Evolutionary conservation across 2,888 invertebrate species (phyloP).

Genomic region (Drosophila recens): DNA sequence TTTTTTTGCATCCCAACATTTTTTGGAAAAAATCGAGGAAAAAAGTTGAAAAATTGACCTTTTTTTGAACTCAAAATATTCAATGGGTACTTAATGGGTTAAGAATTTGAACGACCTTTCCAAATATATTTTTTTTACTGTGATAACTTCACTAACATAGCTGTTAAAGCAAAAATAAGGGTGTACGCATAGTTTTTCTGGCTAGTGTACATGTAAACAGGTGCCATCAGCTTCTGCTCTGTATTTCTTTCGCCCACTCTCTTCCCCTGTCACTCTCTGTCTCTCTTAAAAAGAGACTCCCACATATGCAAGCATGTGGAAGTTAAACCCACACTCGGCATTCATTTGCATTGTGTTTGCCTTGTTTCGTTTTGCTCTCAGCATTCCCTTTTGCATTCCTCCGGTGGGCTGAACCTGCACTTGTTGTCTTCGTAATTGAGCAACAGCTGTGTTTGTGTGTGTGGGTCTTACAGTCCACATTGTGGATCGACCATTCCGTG

Average conservation of each 20-base stretch:
- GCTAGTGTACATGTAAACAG: neutral
- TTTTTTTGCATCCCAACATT: too few relatives aligned
- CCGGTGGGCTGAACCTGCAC: neutral
- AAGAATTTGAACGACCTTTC: too few relatives aligned
- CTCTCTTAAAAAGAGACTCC: neutral
- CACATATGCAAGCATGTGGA: conserved; percentile 8
- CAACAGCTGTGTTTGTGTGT: conserved; percentile 14
- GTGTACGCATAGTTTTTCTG: too few relatives aligned
- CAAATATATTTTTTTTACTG: too few relatives aligned
- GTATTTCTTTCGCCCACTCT: neutral
- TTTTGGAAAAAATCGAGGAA: too few relatives aligned
- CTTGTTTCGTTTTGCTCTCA: neutral
- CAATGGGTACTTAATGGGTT: too few relatives aligned
- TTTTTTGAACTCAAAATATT: too few relatives aligned
- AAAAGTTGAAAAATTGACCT: too few relatives aligned
- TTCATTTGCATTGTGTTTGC: conserved; percentile 19
- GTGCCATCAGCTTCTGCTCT: neutral
- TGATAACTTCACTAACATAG: too few relatives aligned
- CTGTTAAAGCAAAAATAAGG: too few relatives aligned
- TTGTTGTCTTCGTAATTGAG: conserved; percentile 51
- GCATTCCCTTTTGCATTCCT: neutral
- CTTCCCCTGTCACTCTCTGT: neutral
- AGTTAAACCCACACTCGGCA: conserved; percentile 6
- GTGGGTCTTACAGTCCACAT: neutral
- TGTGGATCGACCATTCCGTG: neutral